Evolutionary conservation across 2,797 vertebrate species (phyloP), one percentile per base, ranked within the genome.

Genomic region (Meda fulgida): DNA sequence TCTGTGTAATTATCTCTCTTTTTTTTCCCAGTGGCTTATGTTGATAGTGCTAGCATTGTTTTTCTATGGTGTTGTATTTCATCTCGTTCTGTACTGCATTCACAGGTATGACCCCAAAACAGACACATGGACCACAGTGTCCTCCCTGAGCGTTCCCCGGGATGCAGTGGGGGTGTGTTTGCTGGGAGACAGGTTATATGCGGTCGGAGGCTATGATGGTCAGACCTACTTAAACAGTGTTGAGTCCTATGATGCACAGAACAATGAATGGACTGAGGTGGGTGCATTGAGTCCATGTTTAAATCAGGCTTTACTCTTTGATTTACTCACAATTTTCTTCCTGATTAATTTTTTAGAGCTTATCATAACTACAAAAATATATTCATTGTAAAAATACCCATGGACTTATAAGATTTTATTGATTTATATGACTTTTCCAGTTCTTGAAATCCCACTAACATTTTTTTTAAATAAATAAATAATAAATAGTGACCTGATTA

Each of bases 261-360:
- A 97, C 92, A 97, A 99, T 3, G 97, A 99, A 89, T 99, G 98
- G 98, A 97, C 95, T 48, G 96, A 98, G 97, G 98, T 99, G 96
- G 86, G 0, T 55, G 21, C 21, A 63, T 60, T 23, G 58, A 69
- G 46, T 53, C 0, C 14, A 53, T 53, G 48, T 53, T 19, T 53
- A 53, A 53, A 53, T 51, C 18, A 19, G 18, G 48, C 48, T 48
- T 48, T 16, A 48, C 16, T 18, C 1, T 48, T 48, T 48, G 5
- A 18, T 18, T 48, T 48, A 18, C 46, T 48, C 46, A 48, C 16
- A 48, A 48, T 18, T 48, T 16, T 48, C 5, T 48, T 18, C 46
- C 5, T 16, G 14, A 18, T 48, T 0, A 2, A 0, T 48, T 18
- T 48, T 48, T 48, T 48, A 48, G 46, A 48, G 46, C 16, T 48